Evolutionary conservation across 2,113 vertebrate species (phyloP).

Genomic region (Xenus cinereus): DNA sequence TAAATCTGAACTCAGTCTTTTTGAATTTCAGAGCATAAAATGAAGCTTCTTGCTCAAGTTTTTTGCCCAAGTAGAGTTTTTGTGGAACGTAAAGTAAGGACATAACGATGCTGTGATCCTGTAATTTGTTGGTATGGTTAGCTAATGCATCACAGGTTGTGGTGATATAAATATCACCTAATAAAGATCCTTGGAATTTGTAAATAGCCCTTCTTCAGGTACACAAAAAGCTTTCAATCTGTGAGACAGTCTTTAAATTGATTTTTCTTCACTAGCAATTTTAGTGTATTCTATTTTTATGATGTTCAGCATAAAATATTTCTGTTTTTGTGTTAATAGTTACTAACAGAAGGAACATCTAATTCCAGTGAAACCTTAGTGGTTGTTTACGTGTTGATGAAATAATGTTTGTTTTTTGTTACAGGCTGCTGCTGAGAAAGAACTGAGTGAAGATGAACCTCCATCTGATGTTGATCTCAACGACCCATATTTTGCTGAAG

Average conservation of each 20-base stretch:
- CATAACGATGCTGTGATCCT: background rate
- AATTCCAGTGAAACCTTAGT: background rate
- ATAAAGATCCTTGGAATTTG: background rate
- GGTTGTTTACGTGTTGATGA: background rate
- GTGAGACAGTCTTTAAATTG: background rate
- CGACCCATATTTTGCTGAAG: slow-evolving; percentile 90
- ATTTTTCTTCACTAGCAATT: background rate
- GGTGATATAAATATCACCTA: background rate
- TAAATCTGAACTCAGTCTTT: background rate
- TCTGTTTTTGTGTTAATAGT: background rate
- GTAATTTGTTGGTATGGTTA: background rate
- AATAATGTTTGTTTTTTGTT: background rate
- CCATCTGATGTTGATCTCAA: slow-evolving; percentile 88
- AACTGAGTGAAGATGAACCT: slow-evolving; percentile 81
- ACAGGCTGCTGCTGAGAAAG: slow-evolving; percentile 69
- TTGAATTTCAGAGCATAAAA: background rate
- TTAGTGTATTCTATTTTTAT: background rate
- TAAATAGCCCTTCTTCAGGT: background rate
- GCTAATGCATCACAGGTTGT: background rate
- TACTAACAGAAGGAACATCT: background rate
- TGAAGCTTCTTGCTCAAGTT: background rate
- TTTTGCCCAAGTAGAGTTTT: background rate
- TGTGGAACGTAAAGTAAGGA: background rate
- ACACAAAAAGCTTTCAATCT: background rate
- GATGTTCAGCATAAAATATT: background rate